Evolutionary conservation across 2,888 invertebrate genomes (phyloP).

Genomic region (Ennomos erosarius): DNA sequence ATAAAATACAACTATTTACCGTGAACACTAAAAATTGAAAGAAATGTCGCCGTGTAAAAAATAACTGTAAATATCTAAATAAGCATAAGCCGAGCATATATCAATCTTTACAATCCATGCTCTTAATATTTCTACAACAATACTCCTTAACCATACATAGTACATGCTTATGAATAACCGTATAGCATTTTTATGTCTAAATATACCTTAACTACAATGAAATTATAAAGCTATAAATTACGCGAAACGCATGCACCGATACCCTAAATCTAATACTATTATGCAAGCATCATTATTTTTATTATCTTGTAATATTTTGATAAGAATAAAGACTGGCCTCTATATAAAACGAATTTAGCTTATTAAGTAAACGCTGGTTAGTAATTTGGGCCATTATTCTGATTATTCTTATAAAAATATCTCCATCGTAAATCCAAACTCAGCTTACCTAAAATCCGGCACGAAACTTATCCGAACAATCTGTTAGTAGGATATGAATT

Average conservation of each 20-base stretch:
- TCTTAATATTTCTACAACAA: slow-evolving; percentile 1
- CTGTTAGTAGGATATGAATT: slow-evolving; percentile 61
- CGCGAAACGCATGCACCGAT: slow-evolving; percentile 53
- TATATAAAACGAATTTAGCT: background rate
- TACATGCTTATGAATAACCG: slow-evolving; percentile 6
- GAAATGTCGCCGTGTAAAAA: slow-evolving; percentile 13
- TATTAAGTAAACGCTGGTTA: background rate
- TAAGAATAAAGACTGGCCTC: slow-evolving; percentile 41
- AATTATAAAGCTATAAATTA: slow-evolving; percentile 27
- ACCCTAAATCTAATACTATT: slow-evolving; percentile 33
- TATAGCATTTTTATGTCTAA: slow-evolving; percentile 1
- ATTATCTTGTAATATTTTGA: slow-evolving; percentile 48
- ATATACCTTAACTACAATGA: slow-evolving; percentile 8
- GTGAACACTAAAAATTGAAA: slow-evolving; percentile 6
- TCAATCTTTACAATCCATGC: slow-evolving; percentile 12
- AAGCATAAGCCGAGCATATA: slow-evolving; percentile 18
- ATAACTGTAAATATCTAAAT: slow-evolving; percentile 8
- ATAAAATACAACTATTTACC: slow-evolving; percentile 2
- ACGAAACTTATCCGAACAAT: slow-evolving; percentile 53
- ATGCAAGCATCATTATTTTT: slow-evolving; percentile 42
- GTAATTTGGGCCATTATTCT: background rate
- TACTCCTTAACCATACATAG: slow-evolving; percentile 7
- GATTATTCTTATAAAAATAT: slow-evolving; percentile 61
- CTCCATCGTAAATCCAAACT: slow-evolving; percentile 55
- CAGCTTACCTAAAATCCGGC: slow-evolving; percentile 77